phyloP scores from a whole-genome alignment of 2,797 vertebrate species.

The Esox lucius region DNA sequence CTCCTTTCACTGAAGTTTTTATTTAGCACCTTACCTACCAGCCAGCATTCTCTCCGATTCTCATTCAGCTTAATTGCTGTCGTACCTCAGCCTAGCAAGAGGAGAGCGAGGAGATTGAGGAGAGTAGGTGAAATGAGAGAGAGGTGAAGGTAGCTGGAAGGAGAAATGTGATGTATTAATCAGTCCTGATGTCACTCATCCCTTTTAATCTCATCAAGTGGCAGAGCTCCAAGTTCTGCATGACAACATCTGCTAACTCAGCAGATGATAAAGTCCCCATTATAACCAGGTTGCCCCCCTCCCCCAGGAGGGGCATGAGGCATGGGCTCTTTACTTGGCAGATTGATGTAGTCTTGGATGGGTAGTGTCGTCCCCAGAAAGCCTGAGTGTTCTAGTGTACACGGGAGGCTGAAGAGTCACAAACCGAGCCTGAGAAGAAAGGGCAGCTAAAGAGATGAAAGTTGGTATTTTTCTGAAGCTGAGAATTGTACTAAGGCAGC shows the following conservation, averaged over 20 bases:
- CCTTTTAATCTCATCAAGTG: conserved; percentile 4
- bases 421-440: too few species aligned
- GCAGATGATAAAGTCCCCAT: conserved; percentile 11
- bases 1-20: neutral
- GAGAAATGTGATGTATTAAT: conserved; percentile 11
- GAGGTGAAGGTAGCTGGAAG: neutral
- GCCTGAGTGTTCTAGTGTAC: neutral
- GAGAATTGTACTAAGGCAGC: neutral
- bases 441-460: too few species aligned
- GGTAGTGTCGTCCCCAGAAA: neutral
- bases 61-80: neutral
- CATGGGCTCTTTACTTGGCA: neutral
- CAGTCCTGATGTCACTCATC: conserved; percentile 18
- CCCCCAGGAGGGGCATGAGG: neutral
- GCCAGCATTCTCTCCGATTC: neutral
- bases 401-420: neutral
- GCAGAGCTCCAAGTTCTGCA: neutral
- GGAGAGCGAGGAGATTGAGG: neutral
- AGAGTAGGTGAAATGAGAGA: neutral
- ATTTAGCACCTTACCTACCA: neutral
- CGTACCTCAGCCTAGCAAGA: neutral
- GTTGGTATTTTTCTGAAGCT: neutral
- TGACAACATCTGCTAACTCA: conserved; percentile 15
- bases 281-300: neutral
- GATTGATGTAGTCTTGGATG: neutral